Percentiles rank a stretch among this genome's conserved stretches.
Conservation (phyloP, 2,888 invertebrate species). For the Cerceris rybyensis region DNA sequence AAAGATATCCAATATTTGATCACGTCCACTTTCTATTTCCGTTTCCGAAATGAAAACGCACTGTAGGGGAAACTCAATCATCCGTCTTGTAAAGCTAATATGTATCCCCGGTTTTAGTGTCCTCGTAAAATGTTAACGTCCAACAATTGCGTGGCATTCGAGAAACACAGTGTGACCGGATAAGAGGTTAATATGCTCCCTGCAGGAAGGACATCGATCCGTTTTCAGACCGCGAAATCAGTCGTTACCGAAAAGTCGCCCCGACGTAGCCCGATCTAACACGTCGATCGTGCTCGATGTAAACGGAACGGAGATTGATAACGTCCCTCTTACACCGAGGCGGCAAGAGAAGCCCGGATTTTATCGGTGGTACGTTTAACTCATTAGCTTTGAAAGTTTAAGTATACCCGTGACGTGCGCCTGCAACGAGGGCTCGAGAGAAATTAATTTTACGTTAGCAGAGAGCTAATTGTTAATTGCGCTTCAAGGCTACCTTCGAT, state of each 20-base stretch:
- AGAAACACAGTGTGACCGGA: slow-evolving; percentile 1
- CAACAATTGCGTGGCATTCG: slow-evolving; percentile 33
- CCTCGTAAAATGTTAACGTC: slow-evolving; percentile 34
- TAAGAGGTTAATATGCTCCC: slow-evolving; percentile 2
- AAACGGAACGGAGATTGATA: slow-evolving; percentile 39
- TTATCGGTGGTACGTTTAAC: slow-evolving; percentile 36
- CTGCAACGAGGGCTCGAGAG: slow-evolving; percentile 33
- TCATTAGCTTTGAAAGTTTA: slow-evolving; percentile 47
- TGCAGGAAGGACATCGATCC: slow-evolving; percentile 31
- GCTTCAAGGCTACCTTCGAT: slow-evolving; percentile 42
- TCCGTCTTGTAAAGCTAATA: slow-evolving; percentile 40
- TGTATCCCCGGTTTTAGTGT: slow-evolving; percentile 36
- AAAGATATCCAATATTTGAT: slow-evolving; percentile 20
- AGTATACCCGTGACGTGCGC: slow-evolving; percentile 32
- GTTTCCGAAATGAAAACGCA: background rate
- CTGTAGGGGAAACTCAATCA: slow-evolving; percentile 47
- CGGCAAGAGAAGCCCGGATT: slow-evolving; percentile 25
- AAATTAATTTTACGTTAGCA: slow-evolving; percentile 56
- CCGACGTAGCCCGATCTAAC: slow-evolving; percentile 26
- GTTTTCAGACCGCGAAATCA: slow-evolving; percentile 32
- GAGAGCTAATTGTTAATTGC: slow-evolving; percentile 55
- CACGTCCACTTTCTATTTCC: slow-evolving; percentile 11
- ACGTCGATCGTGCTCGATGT: background rate
- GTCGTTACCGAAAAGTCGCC: slow-evolving; percentile 13
- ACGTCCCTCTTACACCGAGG: slow-evolving; percentile 17